Evolutionary conservation across 2,888 invertebrate species (phyloP).

Genomic region (Toxonevra muliebris): DNA sequence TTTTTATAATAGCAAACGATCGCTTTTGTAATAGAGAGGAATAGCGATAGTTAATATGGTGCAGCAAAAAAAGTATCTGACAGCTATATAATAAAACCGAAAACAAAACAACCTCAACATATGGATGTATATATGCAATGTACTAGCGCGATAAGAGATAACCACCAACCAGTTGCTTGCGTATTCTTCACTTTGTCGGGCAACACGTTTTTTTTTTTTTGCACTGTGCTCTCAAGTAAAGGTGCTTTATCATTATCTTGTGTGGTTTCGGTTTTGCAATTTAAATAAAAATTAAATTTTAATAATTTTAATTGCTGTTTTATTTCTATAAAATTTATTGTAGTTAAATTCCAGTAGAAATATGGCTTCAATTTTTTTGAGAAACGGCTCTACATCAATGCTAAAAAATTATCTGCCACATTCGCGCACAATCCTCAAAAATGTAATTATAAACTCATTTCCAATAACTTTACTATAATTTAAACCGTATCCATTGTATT

Average conservation of each 20-base stretch:
- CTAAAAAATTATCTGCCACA: conserved; percentile 47
- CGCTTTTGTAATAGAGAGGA: neutral
- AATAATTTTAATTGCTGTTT: conserved; percentile 1
- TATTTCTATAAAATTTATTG: neutral
- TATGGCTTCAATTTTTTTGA: conserved; percentile 56
- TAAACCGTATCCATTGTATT: too few relatives aligned
- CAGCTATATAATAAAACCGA: neutral
- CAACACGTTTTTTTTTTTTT: conserved; percentile 29
- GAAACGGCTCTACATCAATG: conserved; percentile 48
- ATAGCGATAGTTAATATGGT: neutral
- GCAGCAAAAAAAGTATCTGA: neutral
- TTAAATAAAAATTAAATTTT: neutral
- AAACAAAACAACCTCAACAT: neutral
- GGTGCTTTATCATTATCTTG: too few relatives aligned
- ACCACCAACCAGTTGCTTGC: conserved; percentile 33
- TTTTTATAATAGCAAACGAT: conserved; percentile 11
- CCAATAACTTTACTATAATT: neutral
- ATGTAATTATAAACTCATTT: conserved; percentile 34
- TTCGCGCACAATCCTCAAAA: conserved; percentile 40
- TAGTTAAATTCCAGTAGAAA: conserved; percentile 12
- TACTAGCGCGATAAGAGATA: neutral
- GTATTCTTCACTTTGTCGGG: conserved; percentile 34
- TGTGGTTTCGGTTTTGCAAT: neutral
- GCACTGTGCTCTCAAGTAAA: neutral
- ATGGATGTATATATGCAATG: neutral